These are phyloP conservation scores for Pinctada fucata DNA, from an alignment of 2,888 invertebrate genomes.

Conservation along the genomic window DNA sequence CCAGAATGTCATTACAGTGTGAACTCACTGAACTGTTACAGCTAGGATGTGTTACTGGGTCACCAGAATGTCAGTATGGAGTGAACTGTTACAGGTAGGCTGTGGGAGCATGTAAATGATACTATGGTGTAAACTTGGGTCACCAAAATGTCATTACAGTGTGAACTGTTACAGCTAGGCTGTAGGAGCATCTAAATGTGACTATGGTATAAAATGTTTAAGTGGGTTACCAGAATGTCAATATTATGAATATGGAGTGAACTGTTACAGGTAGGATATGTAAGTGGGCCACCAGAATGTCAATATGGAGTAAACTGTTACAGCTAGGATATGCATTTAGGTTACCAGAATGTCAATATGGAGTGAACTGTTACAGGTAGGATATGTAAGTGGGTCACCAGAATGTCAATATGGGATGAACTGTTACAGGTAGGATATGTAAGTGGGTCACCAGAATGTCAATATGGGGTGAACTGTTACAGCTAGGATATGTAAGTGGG, in stretches of 20 bases:
- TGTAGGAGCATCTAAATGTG: too few species aligned
- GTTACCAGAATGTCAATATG: conserved; percentile 47
- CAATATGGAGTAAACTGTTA: conserved; percentile 49
- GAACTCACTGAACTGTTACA: conserved; percentile 42
- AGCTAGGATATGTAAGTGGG: conserved; percentile 32
- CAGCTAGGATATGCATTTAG: conserved; percentile 34
- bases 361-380: conserved; percentile 50
- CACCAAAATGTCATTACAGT: conserved; percentile 48
- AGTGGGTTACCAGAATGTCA: not conserved
- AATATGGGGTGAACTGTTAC: conserved; percentile 48
- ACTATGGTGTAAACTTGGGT: not conserved
- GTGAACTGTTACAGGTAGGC: conserved; percentile 49
- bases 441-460: conserved; percentile 37
- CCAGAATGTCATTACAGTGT: conserved; percentile 11
- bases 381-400: not conserved
- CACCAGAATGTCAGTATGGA: conserved; percentile 49
- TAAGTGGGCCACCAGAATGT: conserved; percentile 31
- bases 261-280: too few species aligned
- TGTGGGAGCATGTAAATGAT: not conserved
- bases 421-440: too few species aligned
- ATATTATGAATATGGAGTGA: too few species aligned
- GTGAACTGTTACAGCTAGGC: conserved; percentile 48
- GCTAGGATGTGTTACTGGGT: conserved; percentile 23
- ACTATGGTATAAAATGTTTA: not conserved
- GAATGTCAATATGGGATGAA: not conserved